These are phyloP conservation scores for Danaus plexippus DNA, from an alignment of 1,140 invertebrate species.

Conservation along the genomic window DNA sequence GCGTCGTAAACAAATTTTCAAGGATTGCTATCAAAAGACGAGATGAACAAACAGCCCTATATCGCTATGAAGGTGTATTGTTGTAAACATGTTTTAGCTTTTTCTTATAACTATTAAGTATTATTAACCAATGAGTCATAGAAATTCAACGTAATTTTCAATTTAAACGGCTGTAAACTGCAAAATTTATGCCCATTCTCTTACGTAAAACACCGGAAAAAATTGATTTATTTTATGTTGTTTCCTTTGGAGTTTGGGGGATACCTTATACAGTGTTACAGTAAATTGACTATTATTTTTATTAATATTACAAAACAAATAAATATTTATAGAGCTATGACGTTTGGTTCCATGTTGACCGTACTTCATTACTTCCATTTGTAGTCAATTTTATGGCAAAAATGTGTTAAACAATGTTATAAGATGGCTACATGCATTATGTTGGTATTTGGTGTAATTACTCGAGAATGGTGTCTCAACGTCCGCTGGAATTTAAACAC, in stretches of 20 bases:
- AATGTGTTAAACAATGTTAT: slow-evolving; percentile 36
- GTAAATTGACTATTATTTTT: background rate
- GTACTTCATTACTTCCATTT: slow-evolving; percentile 5
- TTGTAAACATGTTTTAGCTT: too few species aligned
- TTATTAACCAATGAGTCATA: slow-evolving; percentile 5
- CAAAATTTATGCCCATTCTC: slow-evolving; percentile 12
- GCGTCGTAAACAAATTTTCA: too few species aligned
- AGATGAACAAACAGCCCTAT: background rate
- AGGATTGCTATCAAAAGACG: slow-evolving; percentile 1
- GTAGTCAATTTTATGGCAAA: slow-evolving; percentile 16
- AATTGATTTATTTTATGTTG: slow-evolving; percentile 11
- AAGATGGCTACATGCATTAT: slow-evolving; percentile 49
- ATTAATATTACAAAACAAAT: background rate
- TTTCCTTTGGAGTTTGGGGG: background rate
- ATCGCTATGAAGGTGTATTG: too few species aligned
- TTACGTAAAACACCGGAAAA: slow-evolving; percentile 12
- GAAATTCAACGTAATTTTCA: slow-evolving; percentile 13
- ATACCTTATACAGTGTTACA: background rate
- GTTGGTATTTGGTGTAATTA: slow-evolving; percentile 57
- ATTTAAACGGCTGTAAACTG: slow-evolving; percentile 11
- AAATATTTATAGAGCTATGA: background rate
- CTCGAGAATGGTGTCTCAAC: slow-evolving; percentile 32
- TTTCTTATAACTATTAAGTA: too few species aligned
- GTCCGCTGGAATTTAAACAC: slow-evolving; percentile 51
- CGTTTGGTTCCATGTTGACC: background rate